Evolutionary conservation across 2,113 vertebrate species (phyloP).

Genomic region (Daphoenositta chrysoptera): DNA sequence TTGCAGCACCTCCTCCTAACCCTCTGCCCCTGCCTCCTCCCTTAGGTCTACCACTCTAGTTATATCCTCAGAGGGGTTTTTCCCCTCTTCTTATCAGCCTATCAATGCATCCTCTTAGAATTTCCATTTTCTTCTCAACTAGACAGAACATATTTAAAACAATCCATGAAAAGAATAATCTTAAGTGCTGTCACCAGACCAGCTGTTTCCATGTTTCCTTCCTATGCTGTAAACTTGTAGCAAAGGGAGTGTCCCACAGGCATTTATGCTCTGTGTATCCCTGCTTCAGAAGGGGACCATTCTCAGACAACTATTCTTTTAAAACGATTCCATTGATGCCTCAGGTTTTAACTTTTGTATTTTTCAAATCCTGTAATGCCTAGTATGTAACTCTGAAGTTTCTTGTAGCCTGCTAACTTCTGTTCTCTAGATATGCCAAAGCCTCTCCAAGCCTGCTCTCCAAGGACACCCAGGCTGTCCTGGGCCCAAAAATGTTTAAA

Average conservation of each 20-base stretch:
- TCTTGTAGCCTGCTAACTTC: too few species aligned
- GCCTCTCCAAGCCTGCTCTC: too few species aligned
- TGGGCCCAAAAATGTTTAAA: too few species aligned
- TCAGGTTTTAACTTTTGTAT: too few species aligned
- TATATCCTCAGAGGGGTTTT: neutral
- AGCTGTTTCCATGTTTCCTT: neutral
- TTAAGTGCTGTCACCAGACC: neutral
- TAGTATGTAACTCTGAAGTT: too few species aligned
- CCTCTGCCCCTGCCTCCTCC: fast-evolving
- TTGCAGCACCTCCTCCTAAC: neutral
- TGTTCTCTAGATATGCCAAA: too few species aligned
- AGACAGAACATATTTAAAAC: neutral
- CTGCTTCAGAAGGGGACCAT: fast-evolving
- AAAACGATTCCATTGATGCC: fast-evolving
- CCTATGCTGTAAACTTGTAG: neutral
- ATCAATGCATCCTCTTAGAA: neutral
- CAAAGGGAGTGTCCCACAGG: neutral
- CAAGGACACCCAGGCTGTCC: too few species aligned
- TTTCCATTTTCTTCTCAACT: neutral
- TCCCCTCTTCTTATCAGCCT: neutral
- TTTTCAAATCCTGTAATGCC: too few species aligned
- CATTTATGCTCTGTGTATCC: neutral
- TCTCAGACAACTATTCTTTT: neutral
- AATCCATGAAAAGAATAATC: neutral
- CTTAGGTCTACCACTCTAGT: neutral